Conservation (phyloP, 2,888 invertebrate genomes). For the Chalcosyrphus nemorum region DNA sequence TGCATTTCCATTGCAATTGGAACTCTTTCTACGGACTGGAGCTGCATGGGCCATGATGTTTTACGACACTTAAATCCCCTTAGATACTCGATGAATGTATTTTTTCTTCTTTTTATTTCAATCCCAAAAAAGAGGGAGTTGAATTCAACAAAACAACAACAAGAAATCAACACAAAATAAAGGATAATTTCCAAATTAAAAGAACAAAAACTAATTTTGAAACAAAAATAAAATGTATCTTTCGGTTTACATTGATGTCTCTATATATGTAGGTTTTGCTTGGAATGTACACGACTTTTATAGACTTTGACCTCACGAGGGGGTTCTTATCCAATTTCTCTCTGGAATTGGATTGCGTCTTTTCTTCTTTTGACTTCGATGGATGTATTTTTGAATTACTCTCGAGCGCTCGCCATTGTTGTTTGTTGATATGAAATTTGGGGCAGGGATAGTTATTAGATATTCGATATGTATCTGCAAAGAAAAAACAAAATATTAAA, state of each 20-base stretch:
- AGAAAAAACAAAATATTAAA: background rate
- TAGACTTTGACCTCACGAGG: conserved; percentile 3
- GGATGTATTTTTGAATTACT: conserved; percentile 28
- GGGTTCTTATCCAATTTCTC: conserved; percentile 13
- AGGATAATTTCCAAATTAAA: conserved; percentile 22
- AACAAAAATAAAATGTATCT: conserved; percentile 14
- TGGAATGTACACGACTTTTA: background rate
- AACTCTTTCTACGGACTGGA: conserved; percentile 78
- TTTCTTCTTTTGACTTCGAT: background rate
- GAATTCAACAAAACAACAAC: background rate
- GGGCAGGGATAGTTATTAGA: conserved; percentile 18
- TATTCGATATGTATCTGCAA: conserved; percentile 57
- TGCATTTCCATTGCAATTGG: conserved; percentile 71
- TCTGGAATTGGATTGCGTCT: background rate
- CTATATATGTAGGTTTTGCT: background rate
- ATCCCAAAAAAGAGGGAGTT: background rate
- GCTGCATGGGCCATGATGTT: conserved; percentile 80
- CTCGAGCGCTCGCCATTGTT: conserved; percentile 23
- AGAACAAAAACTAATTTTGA: conserved; percentile 10
- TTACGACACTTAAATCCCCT: background rate
- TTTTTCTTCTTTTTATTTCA: background rate
- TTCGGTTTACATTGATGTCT: conserved; percentile 59
- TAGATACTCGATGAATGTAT: conserved; percentile 8
- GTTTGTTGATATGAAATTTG: conserved; percentile 15
- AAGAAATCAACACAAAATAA: background rate